Conservation (phyloP, 2,888 invertebrate genomes). For the Mythimna albipuncta region DNA sequence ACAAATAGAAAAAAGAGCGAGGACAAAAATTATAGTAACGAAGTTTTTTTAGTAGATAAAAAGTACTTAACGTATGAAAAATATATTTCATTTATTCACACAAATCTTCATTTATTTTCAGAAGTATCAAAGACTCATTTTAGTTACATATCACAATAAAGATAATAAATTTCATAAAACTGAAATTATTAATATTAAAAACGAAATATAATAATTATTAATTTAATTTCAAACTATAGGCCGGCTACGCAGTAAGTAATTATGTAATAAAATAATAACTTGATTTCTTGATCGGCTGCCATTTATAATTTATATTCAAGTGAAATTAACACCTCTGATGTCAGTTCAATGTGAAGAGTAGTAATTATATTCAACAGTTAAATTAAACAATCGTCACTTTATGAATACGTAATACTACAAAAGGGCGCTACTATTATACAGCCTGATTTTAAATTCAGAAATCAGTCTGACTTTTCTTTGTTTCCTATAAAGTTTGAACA, state of each 20-base stretch:
- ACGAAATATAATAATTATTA: neutral
- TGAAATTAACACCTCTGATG: constrained; percentile 65
- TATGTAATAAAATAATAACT: constrained; percentile 33
- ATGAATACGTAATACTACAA: constrained; percentile 54
- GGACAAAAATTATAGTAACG: neutral
- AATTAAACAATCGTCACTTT: constrained; percentile 45
- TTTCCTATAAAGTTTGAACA: constrained; percentile 38
- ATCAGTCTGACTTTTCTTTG: constrained; percentile 27
- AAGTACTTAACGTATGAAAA: neutral
- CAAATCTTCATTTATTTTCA: too few species aligned
- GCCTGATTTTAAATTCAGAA: constrained; percentile 45
- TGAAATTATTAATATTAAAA: too few species aligned
- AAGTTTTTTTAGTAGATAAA: neutral
- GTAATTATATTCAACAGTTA: constrained; percentile 63
- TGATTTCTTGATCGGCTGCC: constrained; percentile 17
- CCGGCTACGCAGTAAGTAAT: neutral
- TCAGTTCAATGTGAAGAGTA: constrained; percentile 49
- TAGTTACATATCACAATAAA: too few species aligned
- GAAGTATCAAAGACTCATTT: too few species aligned
- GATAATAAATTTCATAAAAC: too few species aligned
- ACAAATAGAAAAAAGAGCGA: neutral
- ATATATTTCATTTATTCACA: too few species aligned
- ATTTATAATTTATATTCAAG: constrained; percentile 64
- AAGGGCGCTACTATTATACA: constrained; percentile 45
- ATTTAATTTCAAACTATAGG: neutral